These are phyloP conservation scores for Tipula confusa DNA, from an alignment of 2,888 invertebrate genomes.

Conservation along the genomic window DNA sequence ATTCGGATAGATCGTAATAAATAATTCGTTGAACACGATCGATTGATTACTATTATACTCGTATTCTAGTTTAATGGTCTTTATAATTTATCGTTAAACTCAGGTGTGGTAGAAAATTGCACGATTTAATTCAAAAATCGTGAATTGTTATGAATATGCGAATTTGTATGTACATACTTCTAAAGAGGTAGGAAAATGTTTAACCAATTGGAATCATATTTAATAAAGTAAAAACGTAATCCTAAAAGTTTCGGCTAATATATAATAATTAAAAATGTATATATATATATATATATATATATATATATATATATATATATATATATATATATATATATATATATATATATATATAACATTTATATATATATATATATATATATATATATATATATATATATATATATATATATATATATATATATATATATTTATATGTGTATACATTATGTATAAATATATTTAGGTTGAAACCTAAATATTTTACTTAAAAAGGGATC, in stretches of 20 bases:
- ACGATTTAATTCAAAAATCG: background rate
- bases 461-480: background rate
- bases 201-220: background rate
- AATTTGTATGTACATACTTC: background rate
- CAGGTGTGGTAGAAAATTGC: background rate
- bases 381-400: too few species aligned
- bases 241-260: too few species aligned
- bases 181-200: background rate
- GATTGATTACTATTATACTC: background rate
- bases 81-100: background rate
- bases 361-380: too few species aligned
- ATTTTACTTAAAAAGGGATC: background rate
- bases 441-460: background rate
- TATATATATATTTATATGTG: background rate
- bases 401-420: too few species aligned
- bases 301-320: too few species aligned
- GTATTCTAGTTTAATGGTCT: background rate
- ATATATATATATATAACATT: too few species aligned
- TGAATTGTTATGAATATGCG: background rate
- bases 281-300: too few species aligned
- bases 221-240: too few species aligned
- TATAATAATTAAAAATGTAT: too few species aligned
- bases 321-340: too few species aligned
- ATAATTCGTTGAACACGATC: background rate
- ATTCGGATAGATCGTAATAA: background rate